Evolutionary conservation across 92 coral and sea anemone genomes (phyloP), one percentile per base, ranked within the genome.

Genomic region (Parazoanthus atlanticus): DNA sequence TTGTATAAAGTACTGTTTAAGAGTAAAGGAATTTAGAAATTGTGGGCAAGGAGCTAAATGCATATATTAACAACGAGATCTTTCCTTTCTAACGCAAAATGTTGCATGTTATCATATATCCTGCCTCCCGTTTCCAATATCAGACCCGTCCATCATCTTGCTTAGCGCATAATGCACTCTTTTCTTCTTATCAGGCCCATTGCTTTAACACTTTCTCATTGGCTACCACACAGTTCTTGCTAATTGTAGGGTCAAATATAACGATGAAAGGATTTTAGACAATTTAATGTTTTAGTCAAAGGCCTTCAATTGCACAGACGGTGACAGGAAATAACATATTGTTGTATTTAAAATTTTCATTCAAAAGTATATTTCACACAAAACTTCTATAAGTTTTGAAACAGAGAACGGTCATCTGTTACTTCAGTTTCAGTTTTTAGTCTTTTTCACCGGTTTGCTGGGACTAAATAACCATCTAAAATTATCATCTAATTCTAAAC

Each of bases 141-240:
- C 87, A 84, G 52, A 84, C 49, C 76, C 87, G 79, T 84, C 66
- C 66, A 16, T 84, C 87, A 84, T 16, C 58, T 26, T 70, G 66
- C 64, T 84, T 84, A 46, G 74, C 65, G 78, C 87, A 84, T 84
- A 84, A 84, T 84, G 87, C 87, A 84, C 87, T 84, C 78, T 30
- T 84, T 84, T 71, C 79, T 84, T 84, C 78, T 84, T 84, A 84
- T 84, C 87, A 58, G 78, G 43, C 64, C 65, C 87, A 69, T 84
- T 84, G 87, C 87, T 69, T 19, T 67, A 84, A 69, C 87, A 41
- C 78, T 70, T 84, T 70, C 61, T 84, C 77, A 84, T 84, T 84
- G 87, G 87, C 67, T 84, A 56, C 43, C 17, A 28, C 87, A 26
- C 46, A 47, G 61, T 69, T 84, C 56, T 84, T 74, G 56, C 64